Conservation (phyloP, 1,140 invertebrate species). For the Drosophila guanche region DNA sequence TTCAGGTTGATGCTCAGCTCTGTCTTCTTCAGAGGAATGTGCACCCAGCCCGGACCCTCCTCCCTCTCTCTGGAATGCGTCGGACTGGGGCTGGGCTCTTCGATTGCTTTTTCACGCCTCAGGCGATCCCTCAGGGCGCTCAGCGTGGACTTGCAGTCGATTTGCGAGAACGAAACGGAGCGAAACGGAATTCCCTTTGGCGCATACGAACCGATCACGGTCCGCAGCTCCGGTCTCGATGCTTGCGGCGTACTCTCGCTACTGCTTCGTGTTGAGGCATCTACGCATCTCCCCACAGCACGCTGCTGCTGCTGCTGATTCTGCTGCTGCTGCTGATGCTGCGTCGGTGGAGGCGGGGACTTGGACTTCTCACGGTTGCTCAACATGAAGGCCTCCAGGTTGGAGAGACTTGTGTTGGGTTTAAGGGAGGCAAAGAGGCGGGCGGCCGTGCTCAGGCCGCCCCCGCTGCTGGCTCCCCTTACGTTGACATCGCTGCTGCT, state of each 20-base stretch:
- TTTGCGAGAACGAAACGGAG: constrained; percentile 93
- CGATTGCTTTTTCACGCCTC: constrained; percentile 72
- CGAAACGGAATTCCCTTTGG: constrained; percentile 88
- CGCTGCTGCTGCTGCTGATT: constrained; percentile 67
- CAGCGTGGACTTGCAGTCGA: constrained; percentile 86
- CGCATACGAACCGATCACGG: constrained; percentile 85
- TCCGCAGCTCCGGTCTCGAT: constrained; percentile 85
- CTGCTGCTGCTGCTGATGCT: constrained; percentile 68
- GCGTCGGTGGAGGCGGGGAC: constrained; percentile 66
- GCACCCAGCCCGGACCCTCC: constrained; percentile 74
- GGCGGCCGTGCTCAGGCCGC: constrained; percentile 44
- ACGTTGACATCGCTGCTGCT: constrained; percentile 14
- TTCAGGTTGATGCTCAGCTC: constrained; percentile 71
- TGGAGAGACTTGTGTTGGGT: constrained; percentile 82
- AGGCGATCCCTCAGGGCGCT: constrained; percentile 76
- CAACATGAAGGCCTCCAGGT: constrained; percentile 78
- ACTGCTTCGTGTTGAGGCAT: constrained; percentile 78
- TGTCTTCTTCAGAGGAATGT: constrained; percentile 70
- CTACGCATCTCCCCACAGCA: constrained; percentile 25
- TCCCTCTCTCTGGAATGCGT: constrained; percentile 37
- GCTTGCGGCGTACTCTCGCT: constrained; percentile 66
- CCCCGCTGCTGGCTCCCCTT: constrained; percentile 9
- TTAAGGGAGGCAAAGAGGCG: constrained; percentile 65
- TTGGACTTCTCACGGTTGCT: constrained; percentile 81
- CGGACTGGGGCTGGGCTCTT: constrained; percentile 55